Evolutionary conservation across 2,113 vertebrate species (phyloP).

Genomic region (Chaetodon trifascialis): DNA sequence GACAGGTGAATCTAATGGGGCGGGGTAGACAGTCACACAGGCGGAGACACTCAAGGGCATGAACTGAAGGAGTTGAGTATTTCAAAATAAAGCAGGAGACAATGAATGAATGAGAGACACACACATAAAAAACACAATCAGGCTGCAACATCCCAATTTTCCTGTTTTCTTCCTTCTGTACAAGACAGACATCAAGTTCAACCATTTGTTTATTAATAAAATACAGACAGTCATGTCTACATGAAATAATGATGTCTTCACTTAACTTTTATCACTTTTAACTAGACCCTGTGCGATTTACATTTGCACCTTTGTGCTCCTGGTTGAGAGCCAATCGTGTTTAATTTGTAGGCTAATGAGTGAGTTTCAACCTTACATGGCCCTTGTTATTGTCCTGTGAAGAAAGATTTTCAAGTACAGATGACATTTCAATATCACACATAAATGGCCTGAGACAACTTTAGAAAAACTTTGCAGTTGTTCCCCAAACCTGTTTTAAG

Average conservation of each 20-base stretch:
- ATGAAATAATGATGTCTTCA: constrained; percentile 1
- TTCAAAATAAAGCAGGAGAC: too few species aligned
- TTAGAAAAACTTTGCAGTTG: not conserved
- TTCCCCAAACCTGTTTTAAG: not conserved
- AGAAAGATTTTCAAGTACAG: not conserved
- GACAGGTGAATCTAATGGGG: too few species aligned
- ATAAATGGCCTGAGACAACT: not conserved
- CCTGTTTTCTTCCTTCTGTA: too few species aligned
- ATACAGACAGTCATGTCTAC: not conserved
- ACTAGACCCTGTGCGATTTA: not conserved
- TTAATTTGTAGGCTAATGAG: not conserved
- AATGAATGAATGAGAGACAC: too few species aligned
- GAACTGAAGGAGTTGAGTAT: too few species aligned
- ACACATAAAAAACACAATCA: too few species aligned
- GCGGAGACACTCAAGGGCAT: too few species aligned
- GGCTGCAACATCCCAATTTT: too few species aligned
- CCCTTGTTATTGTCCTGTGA: not conserved
- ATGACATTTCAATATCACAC: not conserved
- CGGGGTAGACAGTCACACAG: too few species aligned
- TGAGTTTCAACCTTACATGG: not conserved
- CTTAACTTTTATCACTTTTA: not conserved
- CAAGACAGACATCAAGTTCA: not conserved
- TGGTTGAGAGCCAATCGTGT: constrained; percentile 3
- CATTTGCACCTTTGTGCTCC: constrained; percentile 9
- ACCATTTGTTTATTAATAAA: not conserved